Base-by-base conservation (phyloP, 2,888 invertebrate genomes). In the Incurvaria masculella region DNA sequence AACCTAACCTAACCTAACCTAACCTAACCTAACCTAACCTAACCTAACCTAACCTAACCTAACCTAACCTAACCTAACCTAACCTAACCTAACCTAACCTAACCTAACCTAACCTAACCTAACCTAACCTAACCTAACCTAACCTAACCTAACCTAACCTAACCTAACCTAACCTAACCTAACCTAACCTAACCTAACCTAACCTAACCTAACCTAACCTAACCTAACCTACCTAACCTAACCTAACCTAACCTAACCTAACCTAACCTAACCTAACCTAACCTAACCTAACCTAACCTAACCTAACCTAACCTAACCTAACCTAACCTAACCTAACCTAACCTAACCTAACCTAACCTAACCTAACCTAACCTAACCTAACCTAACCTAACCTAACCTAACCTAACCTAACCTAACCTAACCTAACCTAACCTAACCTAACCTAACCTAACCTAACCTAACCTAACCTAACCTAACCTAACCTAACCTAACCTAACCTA, bases 11-110 rank as follows among this genome's bases (percentile, higher is more conserved):
- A n/a, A n/a, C n/a, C n/a, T n/a, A n/a, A n/a, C n/a, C n/a, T n/a
- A n/a, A n/a, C n/a, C 45, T 21, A n/a, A n/a, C n/a, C n/a, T n/a
- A n/a, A 42, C 49, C n/a, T n/a, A n/a, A 26, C 21, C 44, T 23
- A 21, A 44, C 18, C 45, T 26, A 45, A 21, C 45, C 27, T 26
- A 45, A 21, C 45, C 38, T 33, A 46, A 27, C 46, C 38, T 33
- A 46, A 27, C 46, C 38, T 33, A 46, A 27, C 46, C 38, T 33
- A 46, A 45, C 45, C 45, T 45, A 45, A 38, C 45, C 33, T 45
- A 45, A 38, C 45, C 45, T 43, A 43, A 23, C 43, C 43, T 43
- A 43, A 43, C 43, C 39, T 39, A 39, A 39, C 39, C 39, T 39
- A 39, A 39, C n/a, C n/a, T n/a, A n/a, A n/a, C n/a, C n/a, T 16